Evolutionary conservation across 1,140 invertebrate species (phyloP).

Genomic region (Parapsyche elsis): DNA sequence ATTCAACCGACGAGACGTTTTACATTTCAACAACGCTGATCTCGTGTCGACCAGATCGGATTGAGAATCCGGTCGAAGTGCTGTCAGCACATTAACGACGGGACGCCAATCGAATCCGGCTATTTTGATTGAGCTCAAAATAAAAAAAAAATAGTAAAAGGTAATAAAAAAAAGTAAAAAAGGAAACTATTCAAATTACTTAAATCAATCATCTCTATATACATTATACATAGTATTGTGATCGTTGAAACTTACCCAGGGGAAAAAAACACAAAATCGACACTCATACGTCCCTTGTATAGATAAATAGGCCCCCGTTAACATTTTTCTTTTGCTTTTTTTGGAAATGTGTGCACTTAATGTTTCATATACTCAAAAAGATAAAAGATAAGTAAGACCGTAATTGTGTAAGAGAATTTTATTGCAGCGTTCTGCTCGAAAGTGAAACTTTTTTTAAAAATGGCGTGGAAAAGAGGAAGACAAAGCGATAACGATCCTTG

Average conservation of each 20-base stretch:
- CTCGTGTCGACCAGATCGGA: conserved; percentile 39
- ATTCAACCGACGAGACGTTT: neutral
- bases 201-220: conserved; percentile 6
- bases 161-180: neutral
- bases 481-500: neutral
- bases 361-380: neutral
- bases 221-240: neutral
- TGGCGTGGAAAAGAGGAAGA: neutral
- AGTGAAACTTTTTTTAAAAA: conserved; percentile 52
- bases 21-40: conserved; percentile 50
- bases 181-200: conserved; percentile 28
- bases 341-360: conserved; percentile 15
- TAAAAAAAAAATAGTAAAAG: neutral
- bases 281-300: neutral
- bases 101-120: conserved; percentile 41
- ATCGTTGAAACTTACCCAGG: conserved; percentile 14
- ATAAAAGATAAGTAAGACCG: conserved; percentile 51
- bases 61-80: conserved; percentile 16
- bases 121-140: neutral
- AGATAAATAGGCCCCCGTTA: neutral
- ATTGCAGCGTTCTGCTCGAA: conserved; percentile 44
- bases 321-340: neutral
- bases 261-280: neutral
- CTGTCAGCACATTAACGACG: neutral
- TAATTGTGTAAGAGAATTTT: conserved; percentile 51